Base-by-base conservation (phyloP, 2,888 invertebrate genomes). In the Cheilosia vulpina region DNA sequence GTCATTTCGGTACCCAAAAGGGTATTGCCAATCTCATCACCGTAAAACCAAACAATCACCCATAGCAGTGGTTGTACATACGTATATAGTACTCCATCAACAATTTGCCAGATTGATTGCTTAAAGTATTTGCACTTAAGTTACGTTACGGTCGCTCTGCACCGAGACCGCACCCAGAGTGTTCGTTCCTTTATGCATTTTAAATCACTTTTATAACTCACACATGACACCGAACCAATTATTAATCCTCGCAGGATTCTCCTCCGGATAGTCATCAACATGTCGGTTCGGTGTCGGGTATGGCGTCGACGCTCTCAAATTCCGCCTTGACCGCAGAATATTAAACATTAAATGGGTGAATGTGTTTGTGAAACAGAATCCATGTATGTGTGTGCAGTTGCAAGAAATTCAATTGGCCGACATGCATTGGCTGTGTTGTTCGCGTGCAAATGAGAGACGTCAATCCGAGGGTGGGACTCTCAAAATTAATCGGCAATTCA, bases 311-410 rank as follows among this genome's bases (percentile, higher is more conserved):
- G 55, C 69, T 60, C 75, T 66, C 52, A 41, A 58, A 65, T 45
- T 13, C 62, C 62, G 69, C 81, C 75, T 81, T 81, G 81, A 81
- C 81, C 81, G 63, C 75, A 81, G 69, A 69, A 76, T 75, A 81
- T 76, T 76, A 81, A 75, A 58, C 73, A 62, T 17, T 27, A 7
- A 66, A 73, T 45, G 53, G 60, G 31, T 19, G 27, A 52, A 38
- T 27, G 47, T n/a, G 57, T 55, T 38, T 62, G 53, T 62, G 47
- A 47, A 7, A 31, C 31, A 31, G 38, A 68, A 62, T 58, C 55
- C 17, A 45, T 53, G 15, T 1, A n/a, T 15, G n/a, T 43, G 43
- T 43, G 6, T n/a, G 15, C 15, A 45, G 7, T n/a, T 47, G 62
- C 55, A 55, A 62, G 68, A 60, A 63, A 75, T 75, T 75, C 57